These are phyloP conservation scores for Anomalospiza imberbis DNA, from an alignment of 2,797 vertebrate genomes.

Conservation along the genomic window DNA sequence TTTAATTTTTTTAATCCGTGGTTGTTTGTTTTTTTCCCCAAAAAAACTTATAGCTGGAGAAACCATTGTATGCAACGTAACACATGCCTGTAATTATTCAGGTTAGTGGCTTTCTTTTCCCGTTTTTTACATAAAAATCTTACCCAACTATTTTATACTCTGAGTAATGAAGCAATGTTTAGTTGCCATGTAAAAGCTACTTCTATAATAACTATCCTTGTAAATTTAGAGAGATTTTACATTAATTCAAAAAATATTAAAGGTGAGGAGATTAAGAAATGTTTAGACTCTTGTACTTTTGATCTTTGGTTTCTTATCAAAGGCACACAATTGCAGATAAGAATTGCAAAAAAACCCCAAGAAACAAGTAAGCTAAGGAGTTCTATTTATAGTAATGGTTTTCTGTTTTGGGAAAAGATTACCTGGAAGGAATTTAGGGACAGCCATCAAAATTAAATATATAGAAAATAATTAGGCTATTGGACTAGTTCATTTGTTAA, in stretches of 20 bases:
- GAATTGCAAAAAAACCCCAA: neutral
- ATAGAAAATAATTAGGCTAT: neutral
- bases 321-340: neutral
- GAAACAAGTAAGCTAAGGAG: neutral
- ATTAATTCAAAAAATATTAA: neutral
- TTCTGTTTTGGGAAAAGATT: neutral
- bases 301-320: neutral
- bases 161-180: neutral
- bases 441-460: neutral
- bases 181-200: neutral
- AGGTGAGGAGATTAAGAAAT: neutral
- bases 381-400: neutral
- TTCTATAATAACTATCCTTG: neutral
- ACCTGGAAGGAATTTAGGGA: neutral
- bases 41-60: slow-evolving; percentile 35
- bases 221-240: neutral
- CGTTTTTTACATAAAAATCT: neutral
- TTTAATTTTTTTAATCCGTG: neutral
- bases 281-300: neutral
- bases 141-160: neutral
- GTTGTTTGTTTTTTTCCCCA: neutral
- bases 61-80: slow-evolving; percentile 68
- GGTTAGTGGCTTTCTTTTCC: slow-evolving; percentile 60
- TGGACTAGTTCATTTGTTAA: neutral
- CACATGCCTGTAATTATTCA: slow-evolving; percentile 69